Evolutionary conservation across 2,797 vertebrate species (phyloP).

Genomic region (Phataginus tricuspis): DNA sequence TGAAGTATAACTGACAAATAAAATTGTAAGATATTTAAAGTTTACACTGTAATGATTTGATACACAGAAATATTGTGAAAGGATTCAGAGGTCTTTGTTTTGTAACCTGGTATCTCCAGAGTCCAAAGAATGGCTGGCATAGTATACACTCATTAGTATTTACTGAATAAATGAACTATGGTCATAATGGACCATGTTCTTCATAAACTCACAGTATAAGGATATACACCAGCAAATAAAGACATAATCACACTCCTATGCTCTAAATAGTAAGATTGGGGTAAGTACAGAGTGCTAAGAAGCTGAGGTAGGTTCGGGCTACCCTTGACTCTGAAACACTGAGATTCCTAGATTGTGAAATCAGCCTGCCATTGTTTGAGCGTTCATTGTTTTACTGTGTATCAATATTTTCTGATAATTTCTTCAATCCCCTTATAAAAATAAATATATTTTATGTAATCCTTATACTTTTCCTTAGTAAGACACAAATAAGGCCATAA

Average conservation of each 20-base stretch:
- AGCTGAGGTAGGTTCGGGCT: neutral
- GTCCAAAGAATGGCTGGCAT: neutral
- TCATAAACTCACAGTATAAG: neutral
- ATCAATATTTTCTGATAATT: conserved; percentile 11
- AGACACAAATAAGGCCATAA: neutral
- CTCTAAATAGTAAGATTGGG: neutral
- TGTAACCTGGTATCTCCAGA: neutral
- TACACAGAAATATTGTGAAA: neutral
- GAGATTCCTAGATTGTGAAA: neutral
- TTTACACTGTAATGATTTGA: neutral
- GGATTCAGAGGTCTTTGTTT: conserved; percentile 1
- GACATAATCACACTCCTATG: neutral
- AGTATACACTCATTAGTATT: neutral
- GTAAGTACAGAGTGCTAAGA: neutral
- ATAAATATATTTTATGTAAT: conserved; percentile 42
- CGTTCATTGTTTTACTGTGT: neutral
- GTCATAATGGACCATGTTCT: neutral
- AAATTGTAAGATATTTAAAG: too few species aligned
- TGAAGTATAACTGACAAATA: neutral
- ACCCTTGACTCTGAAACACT: neutral
- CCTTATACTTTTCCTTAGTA: conserved; percentile 12
- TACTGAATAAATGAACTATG: conserved; percentile 12
- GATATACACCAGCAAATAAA: neutral
- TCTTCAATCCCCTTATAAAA: conserved; percentile 41
- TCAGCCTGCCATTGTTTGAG: neutral